Evolutionary conservation across 2,113 vertebrate species (phyloP).

Genomic region (Taurulus bubalis): DNA sequence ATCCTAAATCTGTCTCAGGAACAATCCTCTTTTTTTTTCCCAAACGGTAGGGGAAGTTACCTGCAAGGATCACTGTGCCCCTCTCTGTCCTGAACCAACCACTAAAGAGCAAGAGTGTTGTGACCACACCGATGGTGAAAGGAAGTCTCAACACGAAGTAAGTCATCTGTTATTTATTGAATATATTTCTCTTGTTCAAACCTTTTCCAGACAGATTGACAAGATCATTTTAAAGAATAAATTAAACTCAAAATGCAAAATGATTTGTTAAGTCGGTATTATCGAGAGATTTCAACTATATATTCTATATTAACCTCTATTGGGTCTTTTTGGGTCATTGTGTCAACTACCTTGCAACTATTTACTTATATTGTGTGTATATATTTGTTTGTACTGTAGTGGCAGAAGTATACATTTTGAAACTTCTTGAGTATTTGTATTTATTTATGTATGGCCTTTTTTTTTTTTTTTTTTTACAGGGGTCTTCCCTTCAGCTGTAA

Average conservation of each 20-base stretch:
- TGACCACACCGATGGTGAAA: slow-evolving; percentile 95
- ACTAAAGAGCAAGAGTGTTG: slow-evolving; percentile 93
- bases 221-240: neutral
- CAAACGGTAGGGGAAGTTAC: slow-evolving; percentile 90
- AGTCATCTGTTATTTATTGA: slow-evolving; percentile 50
- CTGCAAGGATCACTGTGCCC: slow-evolving; percentile 93
- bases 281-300: neutral
- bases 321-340: too few species aligned
- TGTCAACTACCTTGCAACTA: neutral
- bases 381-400: neutral
- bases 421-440: slow-evolving; percentile 3
- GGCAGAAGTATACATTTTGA: neutral
- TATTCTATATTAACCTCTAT: neutral
- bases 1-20: neutral
- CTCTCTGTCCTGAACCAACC: slow-evolving; percentile 97
- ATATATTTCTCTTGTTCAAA: neutral
- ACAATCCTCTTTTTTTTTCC: neutral
- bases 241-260: neutral
- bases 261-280: neutral
- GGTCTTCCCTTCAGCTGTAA: neutral
- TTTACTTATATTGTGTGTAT: neutral
- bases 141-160: slow-evolving; percentile 95
- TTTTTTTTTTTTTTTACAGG: neutral
- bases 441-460: neutral
- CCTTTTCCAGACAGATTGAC: neutral